Evolutionary conservation across 2,113 vertebrate genomes (phyloP).

Genomic region (Carassius gibelio): DNA sequence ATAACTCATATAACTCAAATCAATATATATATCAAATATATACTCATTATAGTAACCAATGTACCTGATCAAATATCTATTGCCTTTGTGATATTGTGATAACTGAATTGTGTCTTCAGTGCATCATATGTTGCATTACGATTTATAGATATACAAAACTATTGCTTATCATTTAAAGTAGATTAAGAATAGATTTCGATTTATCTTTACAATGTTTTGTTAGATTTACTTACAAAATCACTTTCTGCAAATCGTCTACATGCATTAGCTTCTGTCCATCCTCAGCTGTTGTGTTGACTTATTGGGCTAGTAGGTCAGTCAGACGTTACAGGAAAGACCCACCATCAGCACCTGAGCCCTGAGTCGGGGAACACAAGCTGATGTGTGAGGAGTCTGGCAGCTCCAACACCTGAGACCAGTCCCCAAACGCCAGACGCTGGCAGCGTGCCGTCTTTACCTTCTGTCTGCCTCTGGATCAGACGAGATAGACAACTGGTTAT

Average conservation of each 20-base stretch:
- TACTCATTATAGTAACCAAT: neutral
- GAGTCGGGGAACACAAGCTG: neutral
- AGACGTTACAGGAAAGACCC: neutral
- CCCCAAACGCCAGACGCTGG: neutral
- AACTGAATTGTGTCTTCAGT: neutral
- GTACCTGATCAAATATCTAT: neutral
- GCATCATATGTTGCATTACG: neutral
- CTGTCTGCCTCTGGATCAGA: conserved; percentile 7
- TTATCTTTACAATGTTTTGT: neutral
- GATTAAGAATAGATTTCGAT: neutral
- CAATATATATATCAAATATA: neutral
- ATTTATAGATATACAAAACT: neutral
- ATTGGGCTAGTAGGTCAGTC: conserved; percentile 35
- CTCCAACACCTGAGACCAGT: conserved; percentile 22
- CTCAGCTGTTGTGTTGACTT: neutral
- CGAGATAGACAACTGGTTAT: neutral
- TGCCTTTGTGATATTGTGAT: neutral
- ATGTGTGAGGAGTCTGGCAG: neutral
- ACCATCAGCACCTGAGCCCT: conserved; percentile 32
- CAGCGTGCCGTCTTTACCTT: neutral
- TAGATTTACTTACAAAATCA: neutral
- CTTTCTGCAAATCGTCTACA: neutral
- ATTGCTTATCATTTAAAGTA: neutral
- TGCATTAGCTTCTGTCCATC: neutral
- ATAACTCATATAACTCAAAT: neutral